Evolutionary conservation across 2,113 vertebrate genomes (phyloP).

Genomic region (Ibidorhyncha struthersii): DNA sequence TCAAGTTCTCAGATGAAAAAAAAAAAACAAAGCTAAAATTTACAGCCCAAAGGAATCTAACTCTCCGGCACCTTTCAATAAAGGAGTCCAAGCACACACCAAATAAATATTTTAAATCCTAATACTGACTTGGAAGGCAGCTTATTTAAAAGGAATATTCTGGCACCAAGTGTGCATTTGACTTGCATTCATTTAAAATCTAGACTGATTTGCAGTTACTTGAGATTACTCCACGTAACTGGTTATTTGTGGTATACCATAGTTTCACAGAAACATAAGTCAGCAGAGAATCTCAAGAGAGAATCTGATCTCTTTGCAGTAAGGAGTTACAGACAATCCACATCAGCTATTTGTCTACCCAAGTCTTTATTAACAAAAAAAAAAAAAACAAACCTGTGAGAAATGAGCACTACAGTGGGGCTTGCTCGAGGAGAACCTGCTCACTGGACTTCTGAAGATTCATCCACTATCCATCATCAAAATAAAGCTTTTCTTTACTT

Average conservation of each 20-base stretch:
- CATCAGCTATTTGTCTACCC: not conserved
- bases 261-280: not conserved
- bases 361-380: not conserved
- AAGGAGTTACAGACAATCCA: not conserved
- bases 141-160: not conserved
- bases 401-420: not conserved
- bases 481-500: not conserved
- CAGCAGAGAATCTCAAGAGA: not conserved
- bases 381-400: not conserved
- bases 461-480: not conserved
- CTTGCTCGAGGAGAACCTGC: not conserved
- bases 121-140: not conserved
- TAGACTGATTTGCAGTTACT: not conserved
- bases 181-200: not conserved
- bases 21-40: not conserved
- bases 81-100: not conserved
- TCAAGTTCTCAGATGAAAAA: not conserved
- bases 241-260: not conserved
- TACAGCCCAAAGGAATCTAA: not conserved
- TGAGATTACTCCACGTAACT: not conserved
- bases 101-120: slow-evolving; percentile 8
- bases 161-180: not conserved
- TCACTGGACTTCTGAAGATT: not conserved
- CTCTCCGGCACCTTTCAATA: not conserved
- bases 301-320: not conserved